Conservation (phyloP, 2,888 invertebrate genomes). For the Actias luna region DNA sequence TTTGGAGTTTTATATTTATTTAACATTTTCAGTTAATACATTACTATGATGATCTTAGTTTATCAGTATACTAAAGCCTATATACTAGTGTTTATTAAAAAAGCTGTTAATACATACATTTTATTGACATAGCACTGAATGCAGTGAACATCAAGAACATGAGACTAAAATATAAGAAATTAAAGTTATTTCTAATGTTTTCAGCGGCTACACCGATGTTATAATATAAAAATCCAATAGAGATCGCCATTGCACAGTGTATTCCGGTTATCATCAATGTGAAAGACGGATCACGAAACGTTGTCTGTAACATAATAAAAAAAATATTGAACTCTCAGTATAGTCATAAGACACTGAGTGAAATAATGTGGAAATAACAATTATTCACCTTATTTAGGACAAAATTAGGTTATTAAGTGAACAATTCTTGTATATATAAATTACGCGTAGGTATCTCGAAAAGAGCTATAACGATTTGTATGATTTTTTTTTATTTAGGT, state of each 20-base stretch:
- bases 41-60: too few species aligned
- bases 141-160: slow-evolving; percentile 98
- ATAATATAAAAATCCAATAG: slow-evolving; percentile 92
- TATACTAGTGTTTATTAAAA: too few species aligned
- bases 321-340: background rate
- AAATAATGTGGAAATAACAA: too few species aligned
- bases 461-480: too few species aligned
- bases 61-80: background rate
- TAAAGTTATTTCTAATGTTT: slow-evolving; percentile 91
- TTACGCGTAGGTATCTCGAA: too few species aligned
- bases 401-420: too few species aligned
- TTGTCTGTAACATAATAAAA: slow-evolving; percentile 55
- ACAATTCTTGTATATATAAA: too few species aligned
- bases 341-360: background rate
- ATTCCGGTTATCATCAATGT: slow-evolving; percentile 89
- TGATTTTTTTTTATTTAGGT: too few species aligned
- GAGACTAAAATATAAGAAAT: slow-evolving; percentile 93
- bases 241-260: slow-evolving; percentile 89
- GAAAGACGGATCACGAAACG: slow-evolving; percentile 87
- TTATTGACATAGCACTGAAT: slow-evolving; percentile 93
- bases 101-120: slow-evolving; percentile 85
- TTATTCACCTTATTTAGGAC: too few species aligned
- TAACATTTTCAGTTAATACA: too few species aligned
- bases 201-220: slow-evolving; percentile 93
- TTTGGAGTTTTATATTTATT: too few species aligned